These are phyloP conservation scores for Leptodactylus fallax DNA, from an alignment of 2,797 vertebrate genomes.

Conservation along the genomic window DNA sequence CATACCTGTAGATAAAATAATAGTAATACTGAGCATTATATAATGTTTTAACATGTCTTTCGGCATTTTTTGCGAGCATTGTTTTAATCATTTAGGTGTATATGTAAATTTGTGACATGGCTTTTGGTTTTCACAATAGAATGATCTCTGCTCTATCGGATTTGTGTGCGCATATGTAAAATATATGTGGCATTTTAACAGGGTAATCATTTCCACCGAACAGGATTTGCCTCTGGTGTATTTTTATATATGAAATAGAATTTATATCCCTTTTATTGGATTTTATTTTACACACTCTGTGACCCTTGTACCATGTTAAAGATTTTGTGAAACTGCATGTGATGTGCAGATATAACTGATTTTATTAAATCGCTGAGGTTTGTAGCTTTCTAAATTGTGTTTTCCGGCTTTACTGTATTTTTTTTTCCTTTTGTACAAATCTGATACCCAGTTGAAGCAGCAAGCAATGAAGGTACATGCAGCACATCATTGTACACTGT, in stretches of 20 bases:
- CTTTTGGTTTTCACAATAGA: constrained; percentile 12
- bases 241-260: constrained; percentile 37
- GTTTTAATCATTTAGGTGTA: constrained; percentile 25
- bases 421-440: not conserved
- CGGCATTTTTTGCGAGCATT: not conserved
- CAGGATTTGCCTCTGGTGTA: constrained; percentile 25
- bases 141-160: not conserved
- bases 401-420: not conserved
- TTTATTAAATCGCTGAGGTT: constrained; percentile 26
- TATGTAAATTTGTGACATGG: constrained; percentile 23
- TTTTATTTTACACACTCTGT: constrained; percentile 41
- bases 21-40: not conserved
- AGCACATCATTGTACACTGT: not conserved
- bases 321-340: constrained; percentile 26
- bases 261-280: constrained; percentile 43
- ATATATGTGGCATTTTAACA: constrained; percentile 30
- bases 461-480: not conserved
- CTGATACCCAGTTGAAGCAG: constrained; percentile 5
- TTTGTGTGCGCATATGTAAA: constrained; percentile 18
- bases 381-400: constrained; percentile 10
- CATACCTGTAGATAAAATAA: not conserved
- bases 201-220: constrained; percentile 26
- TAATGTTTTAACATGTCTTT: not conserved
- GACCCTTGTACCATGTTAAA: constrained; percentile 47
- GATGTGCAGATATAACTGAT: constrained; percentile 30